Conservation (phyloP, 2,888 invertebrate species). For the Volucella inflata region DNA sequence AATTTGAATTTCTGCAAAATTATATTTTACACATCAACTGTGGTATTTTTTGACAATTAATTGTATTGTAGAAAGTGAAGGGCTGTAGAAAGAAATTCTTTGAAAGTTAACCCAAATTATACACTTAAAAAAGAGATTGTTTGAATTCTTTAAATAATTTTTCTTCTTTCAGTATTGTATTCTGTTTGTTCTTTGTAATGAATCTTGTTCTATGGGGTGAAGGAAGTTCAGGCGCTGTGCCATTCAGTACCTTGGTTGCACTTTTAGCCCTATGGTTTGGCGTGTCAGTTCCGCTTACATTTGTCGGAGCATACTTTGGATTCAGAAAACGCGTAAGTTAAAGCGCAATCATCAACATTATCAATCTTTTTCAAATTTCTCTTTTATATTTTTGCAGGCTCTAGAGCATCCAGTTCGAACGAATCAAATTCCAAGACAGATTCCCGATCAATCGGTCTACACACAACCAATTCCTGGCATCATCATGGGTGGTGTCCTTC, state of each 20-base stretch:
- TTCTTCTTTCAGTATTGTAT: conserved; percentile 90
- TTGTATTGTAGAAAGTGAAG: no score
- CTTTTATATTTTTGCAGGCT: conserved; percentile 85
- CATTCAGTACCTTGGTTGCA: conserved; percentile 97
- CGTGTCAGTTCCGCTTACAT: conserved; percentile 98
- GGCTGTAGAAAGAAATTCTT: not conserved
- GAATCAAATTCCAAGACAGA: conserved; percentile 99
- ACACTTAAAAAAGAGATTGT: not conserved
- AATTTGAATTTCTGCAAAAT: no score
- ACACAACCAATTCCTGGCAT: conserved; percentile 97
- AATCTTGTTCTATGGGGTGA: conserved; percentile 98
- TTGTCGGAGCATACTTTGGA: conserved; percentile 99
- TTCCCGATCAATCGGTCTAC: conserved; percentile 99
- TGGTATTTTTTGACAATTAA: no score
- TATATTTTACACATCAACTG: no score
- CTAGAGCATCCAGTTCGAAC: conserved; percentile 99
- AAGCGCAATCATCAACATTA: not conserved
- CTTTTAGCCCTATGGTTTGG: conserved; percentile 98
- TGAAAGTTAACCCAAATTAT: not conserved
- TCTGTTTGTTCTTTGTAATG: conserved; percentile 98
- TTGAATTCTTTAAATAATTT: conserved; percentile 31
- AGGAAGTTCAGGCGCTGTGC: conserved; percentile 97
- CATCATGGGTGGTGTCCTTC: conserved; percentile 99
- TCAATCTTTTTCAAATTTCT: not conserved
- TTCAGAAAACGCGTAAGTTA: conserved; percentile 95